Evolutionary conservation across 1,140 invertebrate species (phyloP), one percentile per base, ranked within the genome.

Genomic region (Lordiphosa mommai): DNA sequence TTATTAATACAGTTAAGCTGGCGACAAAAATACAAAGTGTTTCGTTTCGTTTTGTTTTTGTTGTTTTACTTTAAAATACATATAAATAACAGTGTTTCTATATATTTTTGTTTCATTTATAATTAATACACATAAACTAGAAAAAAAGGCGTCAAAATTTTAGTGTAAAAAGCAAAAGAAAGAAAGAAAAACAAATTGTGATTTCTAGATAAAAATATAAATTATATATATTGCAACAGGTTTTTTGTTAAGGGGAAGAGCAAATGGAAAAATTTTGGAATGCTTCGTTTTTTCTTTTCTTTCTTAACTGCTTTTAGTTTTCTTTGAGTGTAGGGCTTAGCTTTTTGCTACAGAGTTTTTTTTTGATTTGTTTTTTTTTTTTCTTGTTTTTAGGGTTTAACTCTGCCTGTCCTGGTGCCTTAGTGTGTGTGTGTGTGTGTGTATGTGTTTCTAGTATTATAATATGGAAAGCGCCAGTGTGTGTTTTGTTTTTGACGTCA

Each of bases 1-100:
- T 82, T 76, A 82, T 80, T 80, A 79, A 79, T 79, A 79, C 74
- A 80, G 74, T 82, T 80, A 67, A 67, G 76, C 76, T 80, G 76
- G 76, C 71, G 74, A 76, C 74, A 66, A 79, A 80, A 79, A 77
- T 79, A 80, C 55, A 69, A 69, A 41, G 36, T 60, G 41, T 23
- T 12, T 33, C 34, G 17, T 2, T 9, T 23, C 4, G 52, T 59
- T 69, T 61, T 55, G 64, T 72, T 57, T 48, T 57, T 65, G 51
- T n/a, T 27, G 53, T 44, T 70, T 66, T 52, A 59, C 65, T 80
- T 73, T 80, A 68, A 60, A 64, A 82, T 58, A 69, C 69, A 69
- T 79, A 82, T 72, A 79, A 68, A 68, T 68, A 68, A 68, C 64
- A 68, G 64, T 55, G 55, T 52, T 64, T 68, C 56, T 65, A 72